Base-by-base conservation (phyloP, 2,113 vertebrate genomes). In the Sprattus sprattus region DNA sequence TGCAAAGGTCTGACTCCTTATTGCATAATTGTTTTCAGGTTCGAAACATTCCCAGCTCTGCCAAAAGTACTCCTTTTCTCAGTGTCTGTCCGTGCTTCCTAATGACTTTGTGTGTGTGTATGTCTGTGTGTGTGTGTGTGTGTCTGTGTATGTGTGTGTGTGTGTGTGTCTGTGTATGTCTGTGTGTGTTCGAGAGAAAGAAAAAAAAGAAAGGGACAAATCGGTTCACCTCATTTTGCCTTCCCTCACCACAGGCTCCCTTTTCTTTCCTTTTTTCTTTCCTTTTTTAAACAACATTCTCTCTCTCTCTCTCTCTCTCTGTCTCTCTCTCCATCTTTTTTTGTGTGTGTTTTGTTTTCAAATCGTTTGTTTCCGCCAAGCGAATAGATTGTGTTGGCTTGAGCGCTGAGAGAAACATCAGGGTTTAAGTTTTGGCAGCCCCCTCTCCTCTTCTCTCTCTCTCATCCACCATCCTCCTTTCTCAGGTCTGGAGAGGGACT, bases 21-120 rank as follows among this genome's bases (percentile, higher is more conserved):
- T 88, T 45, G 90, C 50, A 83, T 93, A 89, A 93, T 94, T 92
- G 92, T 92, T 92, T 87, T 88, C 90, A 92, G 92, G 90, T 92
- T 91, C 89, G 87, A 93, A 86, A 89, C 85, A 81, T 84, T 87
- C 86, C 81, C 82, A 81, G n/a, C 75, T 83, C 87, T 92, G 86
- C 90, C 89, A 89, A 32, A 71, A 28, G 10, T 15, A 10, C 25
- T 25, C 7, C 6, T 13, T 13, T 71, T 71, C 25, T 71, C 64
- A 13, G 7, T 32, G 64, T 32, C 64, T 71, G 1, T 71, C 64
- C 4, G 52, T 54, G 52, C 64, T 28, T 28, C 9, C 25, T 11
- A 10, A 4, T 32, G n/a, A 7, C 11, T 28, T 11, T 71, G 64
- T 71, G 64, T 32, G 64, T 71, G 64, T 71, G 64, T 32, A 25